These are phyloP conservation scores for Bombus difficillimus DNA, from an alignment of 1,140 invertebrate species.

Conservation along the genomic window DNA sequence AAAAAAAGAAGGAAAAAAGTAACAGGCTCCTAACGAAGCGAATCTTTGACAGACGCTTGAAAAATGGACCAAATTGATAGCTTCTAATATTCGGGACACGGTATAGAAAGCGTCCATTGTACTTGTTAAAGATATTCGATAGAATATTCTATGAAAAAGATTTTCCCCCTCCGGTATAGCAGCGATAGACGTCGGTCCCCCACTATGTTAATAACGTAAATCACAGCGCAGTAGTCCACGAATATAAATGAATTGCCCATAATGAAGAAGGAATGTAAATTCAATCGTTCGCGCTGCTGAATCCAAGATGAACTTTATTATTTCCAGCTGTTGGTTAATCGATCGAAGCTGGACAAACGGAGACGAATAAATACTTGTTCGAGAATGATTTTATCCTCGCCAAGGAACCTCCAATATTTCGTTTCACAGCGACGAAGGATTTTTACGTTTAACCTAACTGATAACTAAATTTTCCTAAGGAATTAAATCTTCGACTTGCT, in stretches of 20 bases:
- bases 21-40: constrained; percentile 17
- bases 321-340: neutral
- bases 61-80: constrained; percentile 1
- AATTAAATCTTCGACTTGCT: too few species aligned
- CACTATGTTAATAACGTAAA: constrained; percentile 16
- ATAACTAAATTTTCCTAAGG: neutral
- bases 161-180: too few species aligned
- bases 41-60: neutral
- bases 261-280: constrained; percentile 29
- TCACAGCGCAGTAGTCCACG: constrained; percentile 7
- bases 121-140: neutral
- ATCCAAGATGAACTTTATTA: neutral
- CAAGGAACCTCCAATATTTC: too few species aligned
- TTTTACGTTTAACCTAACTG: fast-evolving
- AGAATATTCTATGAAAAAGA: too few species aligned
- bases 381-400: neutral
- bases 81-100: neutral
- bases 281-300: neutral
- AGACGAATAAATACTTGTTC: too few species aligned
- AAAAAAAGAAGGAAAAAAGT: too few species aligned
- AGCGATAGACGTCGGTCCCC: neutral
- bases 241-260: constrained; percentile 35
- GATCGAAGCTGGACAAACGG: neutral
- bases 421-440: fast-evolving
- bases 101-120: neutral